Base-by-base conservation (phyloP, 2,113 vertebrate genomes). In the Festucalex cinctus region DNA sequence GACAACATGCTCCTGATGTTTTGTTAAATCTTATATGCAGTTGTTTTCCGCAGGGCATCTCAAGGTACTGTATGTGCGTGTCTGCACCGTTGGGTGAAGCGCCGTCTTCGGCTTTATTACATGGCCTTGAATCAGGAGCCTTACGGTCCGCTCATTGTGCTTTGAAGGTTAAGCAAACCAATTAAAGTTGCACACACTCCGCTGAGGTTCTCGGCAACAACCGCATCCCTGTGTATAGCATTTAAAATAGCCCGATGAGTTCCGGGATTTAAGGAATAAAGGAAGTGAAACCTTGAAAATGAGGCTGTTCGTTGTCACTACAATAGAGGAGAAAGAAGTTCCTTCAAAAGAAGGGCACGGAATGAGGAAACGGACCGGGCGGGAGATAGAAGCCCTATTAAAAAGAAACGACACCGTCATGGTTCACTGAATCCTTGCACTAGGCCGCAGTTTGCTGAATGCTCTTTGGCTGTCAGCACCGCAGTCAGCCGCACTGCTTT, bases 151-250 rank as follows among this genome's bases (percentile, higher is more conserved):
- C 83, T 90, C 85, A 87, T 89, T 90, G 86, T 90, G 82, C 85
- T 88, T 85, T 90, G 88, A 92, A 88, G 88, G 86, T 91, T 91
- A 90, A 91, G 81, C 81, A 88, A 90, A 87, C 86, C 88, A 88
- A 90, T 92, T 91, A 90, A 83, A 86, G 86, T 84, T 89, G 86
- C 86, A 82, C 46, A 81, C 79, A 81, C 71, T 78, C 86, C 74
- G 76, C 75, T 76, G 87, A 79, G 82, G 80, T 82, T 83, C 84
- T 76, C 78, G 39, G 83, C 79, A 90, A 83, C 86, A 83, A 76
- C 82, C 71, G 78, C 79, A 75, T 82, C 79, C 69, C 73, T 70
- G 66, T 22, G 79, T 70, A 82, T 87, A 79, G 88, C 85, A 89
- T 87, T 85, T 84, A 83, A 89, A 91, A 74, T 48, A 89, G 86